Evolutionary conservation across 1,140 invertebrate species (phyloP), one percentile per base, ranked within the genome.

Genomic region (Triops longicaudatus): DNA sequence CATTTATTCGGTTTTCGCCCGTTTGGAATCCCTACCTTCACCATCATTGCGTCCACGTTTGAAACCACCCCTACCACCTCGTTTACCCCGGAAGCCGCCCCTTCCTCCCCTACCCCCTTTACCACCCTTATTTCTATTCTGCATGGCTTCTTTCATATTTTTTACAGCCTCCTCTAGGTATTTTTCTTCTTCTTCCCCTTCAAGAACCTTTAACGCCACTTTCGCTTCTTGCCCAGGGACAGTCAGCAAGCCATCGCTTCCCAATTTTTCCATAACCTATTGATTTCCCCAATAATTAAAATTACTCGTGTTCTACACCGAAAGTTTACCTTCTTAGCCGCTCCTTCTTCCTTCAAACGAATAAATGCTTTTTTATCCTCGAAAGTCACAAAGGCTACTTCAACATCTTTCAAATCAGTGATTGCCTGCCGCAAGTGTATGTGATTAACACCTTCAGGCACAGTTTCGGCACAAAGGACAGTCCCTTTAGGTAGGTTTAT

Each of bases 161-260:
- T 77, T 73, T 26, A 73, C 76, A 7, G 72, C 76, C 26, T 77
- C 73, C 6, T 37, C 44, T 37, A 77, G 31, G 43, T 77, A 77
- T 26, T 71, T 77, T 26, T 77, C 76, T 43, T 77, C 76, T 73
- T 77, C 76, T 73, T 77, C 76, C 4, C 76, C 76, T 43, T 77
- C 76, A 27, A 77, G n/a, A 1, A 77, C 6, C 4, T 42, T 44
- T 14, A 77, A 14, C 1, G 28, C 72, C 1, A 77, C 72, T n/a
- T 71, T 43, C 6, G 72, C 27, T 41, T 77, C 76, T 12, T 77
- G 72, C 14, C 73, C 26, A 1, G 17, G 22, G 27, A 77, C 41
- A 12, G 73, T 77, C 1, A 43, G 43, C 31, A 37, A 37, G 41
- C 73, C 72, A 12, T 63, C 50, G 22, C 14, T 63, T 63, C 37